Evolutionary conservation across 2,113 vertebrate genomes (phyloP).

Genomic region (Callithrix jacchus): DNA sequence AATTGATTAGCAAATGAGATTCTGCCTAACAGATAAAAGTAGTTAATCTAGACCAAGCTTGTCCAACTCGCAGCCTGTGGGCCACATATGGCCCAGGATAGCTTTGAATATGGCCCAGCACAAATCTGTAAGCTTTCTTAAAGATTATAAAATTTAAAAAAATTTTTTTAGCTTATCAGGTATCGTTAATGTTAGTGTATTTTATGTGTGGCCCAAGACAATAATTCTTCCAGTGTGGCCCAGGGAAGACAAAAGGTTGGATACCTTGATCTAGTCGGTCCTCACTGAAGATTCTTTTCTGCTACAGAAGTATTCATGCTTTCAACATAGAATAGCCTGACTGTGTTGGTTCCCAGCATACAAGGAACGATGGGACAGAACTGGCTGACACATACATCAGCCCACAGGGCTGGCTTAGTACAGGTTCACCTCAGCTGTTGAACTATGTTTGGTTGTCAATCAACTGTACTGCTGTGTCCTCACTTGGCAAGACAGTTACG

Average conservation of each 20-base stretch:
- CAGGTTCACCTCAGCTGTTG: not conserved
- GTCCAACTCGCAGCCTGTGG: too few relatives aligned
- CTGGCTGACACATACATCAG: not conserved
- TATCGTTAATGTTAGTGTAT: too few relatives aligned
- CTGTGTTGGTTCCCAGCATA: not conserved
- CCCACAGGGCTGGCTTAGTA: rapidly evolving
- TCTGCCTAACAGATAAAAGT: not conserved
- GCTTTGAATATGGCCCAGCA: too few relatives aligned
- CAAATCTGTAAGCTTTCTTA: too few relatives aligned
- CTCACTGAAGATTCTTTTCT: not conserved
- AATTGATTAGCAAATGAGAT: not conserved
- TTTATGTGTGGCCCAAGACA: too few relatives aligned
- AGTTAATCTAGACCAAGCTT: not conserved
- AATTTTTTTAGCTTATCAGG: too few relatives aligned
- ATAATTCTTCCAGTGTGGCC: too few relatives aligned
- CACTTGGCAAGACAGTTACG: not conserved
- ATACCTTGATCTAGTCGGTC: not conserved
- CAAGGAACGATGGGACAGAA: not conserved
- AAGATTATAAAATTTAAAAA: too few relatives aligned
- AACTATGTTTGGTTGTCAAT: not conserved
- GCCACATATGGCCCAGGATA: too few relatives aligned
- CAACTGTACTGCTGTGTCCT: not conserved
- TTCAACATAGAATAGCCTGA: not conserved
- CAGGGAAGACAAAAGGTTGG: too few relatives aligned
- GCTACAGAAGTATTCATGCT: not conserved